A percentile compares a stretch with the other conserved stretches of the same genome.
phyloP scores from a whole-genome alignment of 2,888 invertebrate genomes.

The Pterostichus madidus region DNA sequence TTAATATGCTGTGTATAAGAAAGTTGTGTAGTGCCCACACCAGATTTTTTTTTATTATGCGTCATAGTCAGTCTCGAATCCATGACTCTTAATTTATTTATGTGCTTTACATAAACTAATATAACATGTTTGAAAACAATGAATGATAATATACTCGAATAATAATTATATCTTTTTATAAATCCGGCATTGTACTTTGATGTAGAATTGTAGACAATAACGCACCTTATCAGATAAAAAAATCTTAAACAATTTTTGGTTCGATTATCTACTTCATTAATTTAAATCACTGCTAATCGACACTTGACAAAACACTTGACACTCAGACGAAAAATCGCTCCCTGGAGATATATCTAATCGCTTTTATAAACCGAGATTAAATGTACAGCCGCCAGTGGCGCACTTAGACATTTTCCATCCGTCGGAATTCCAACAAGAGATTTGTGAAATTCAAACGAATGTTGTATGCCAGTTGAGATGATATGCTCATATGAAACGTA shows the following conservation, averaged over 20 bases:
- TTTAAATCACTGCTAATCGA: conserved; percentile 51
- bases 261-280: conserved; percentile 32
- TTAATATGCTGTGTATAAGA: no score
- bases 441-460: no score
- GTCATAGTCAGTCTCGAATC: no score
- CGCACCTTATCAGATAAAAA: conserved; percentile 3
- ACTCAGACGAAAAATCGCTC: conserved; percentile 49
- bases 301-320: conserved; percentile 56
- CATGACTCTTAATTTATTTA: no score
- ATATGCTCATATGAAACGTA: no score
- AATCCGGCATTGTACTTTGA: conserved; percentile 29
- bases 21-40: no score
- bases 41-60: no score
- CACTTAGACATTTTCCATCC: neutral
- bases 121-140: no score
- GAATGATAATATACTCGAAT: no score
- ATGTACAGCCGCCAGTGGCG: neutral
- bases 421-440: neutral
- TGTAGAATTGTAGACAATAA: conserved; percentile 12
- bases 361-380: conserved; percentile 44
- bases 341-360: conserved; percentile 40
- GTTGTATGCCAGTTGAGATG: no score
- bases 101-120: no score
- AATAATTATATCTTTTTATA: neutral
- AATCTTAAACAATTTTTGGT: conserved; percentile 13